Percentiles rank a stretch among this genome's conserved stretches.
Conservation (phyloP, 2,888 invertebrate genomes). For the Watsonalla binaria region DNA sequence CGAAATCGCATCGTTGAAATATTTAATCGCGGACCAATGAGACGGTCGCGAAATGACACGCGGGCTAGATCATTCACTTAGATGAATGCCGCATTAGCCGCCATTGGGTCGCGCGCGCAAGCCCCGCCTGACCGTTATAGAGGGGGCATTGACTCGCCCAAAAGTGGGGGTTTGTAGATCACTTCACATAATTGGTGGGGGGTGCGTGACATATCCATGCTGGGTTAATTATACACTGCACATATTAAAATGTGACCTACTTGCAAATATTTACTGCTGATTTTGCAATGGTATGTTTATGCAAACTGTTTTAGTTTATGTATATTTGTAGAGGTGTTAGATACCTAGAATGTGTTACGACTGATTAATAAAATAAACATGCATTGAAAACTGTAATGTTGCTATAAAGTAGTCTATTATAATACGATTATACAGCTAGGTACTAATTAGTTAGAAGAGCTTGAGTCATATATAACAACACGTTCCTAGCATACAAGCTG, state of each 20-base stretch:
- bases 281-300: neutral
- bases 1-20: constrained; percentile 48
- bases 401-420: no score
- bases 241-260: constrained; percentile 1
- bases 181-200: constrained; percentile 43
- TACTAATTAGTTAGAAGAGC: no score
- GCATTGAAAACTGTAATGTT: no score
- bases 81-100: constrained; percentile 62
- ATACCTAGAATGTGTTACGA: neutral
- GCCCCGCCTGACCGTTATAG: constrained; percentile 76
- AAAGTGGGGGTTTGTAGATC: constrained; percentile 72
- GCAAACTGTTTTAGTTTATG: neutral
- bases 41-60: constrained; percentile 71
- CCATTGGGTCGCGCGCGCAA: constrained; percentile 65
- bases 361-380: no score
- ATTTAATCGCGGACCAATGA: constrained; percentile 65
- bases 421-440: no score
- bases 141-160: constrained; percentile 67
- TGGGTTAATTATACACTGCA: constrained; percentile 50
- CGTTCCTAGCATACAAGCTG: no score
- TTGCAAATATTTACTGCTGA: neutral
- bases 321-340: neutral
- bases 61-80: constrained; percentile 75
- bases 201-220: constrained; percentile 65
- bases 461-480: no score